Conservation (phyloP, 2,113 vertebrate species). For the Clupea harengus region DNA sequence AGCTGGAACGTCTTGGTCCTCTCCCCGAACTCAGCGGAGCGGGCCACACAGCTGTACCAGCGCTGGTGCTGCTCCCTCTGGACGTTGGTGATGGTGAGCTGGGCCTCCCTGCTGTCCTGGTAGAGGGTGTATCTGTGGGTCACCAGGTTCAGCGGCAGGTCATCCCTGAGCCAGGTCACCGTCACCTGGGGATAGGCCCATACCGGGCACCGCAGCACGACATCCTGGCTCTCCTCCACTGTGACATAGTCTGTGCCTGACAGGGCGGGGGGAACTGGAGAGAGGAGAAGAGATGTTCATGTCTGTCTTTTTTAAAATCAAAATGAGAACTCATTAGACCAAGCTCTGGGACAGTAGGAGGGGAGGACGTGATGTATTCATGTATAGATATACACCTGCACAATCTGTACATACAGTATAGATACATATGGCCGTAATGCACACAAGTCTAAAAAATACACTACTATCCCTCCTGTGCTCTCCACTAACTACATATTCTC, state of each 20-base stretch:
- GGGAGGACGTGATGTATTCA: too few species aligned
- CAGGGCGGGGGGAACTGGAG: constrained; percentile 2
- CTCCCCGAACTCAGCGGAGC: neutral
- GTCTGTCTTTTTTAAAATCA: too few species aligned
- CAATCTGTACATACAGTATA: too few species aligned
- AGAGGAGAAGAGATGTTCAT: neutral
- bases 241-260: constrained; percentile 7
- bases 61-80: neutral
- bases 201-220: constrained; percentile 7
- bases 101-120: constrained; percentile 23
- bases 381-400: too few species aligned
- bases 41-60: neutral
- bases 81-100: neutral
- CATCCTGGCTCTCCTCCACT: neutral
- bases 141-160: neutral
- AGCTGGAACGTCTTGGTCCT: constrained; percentile 1
- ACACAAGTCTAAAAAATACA: too few species aligned
- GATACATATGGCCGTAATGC: too few species aligned
- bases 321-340: too few species aligned
- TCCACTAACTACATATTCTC: too few species aligned
- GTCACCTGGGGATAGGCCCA: constrained; percentile 20
- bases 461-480: too few species aligned
- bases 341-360: too few species aligned
- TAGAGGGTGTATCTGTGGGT: constrained; percentile 9
- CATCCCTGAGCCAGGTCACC: neutral